These are phyloP conservation scores for Edolisoma coerulescens DNA, from an alignment of 2,113 vertebrate genomes.

Conservation along the genomic window DNA sequence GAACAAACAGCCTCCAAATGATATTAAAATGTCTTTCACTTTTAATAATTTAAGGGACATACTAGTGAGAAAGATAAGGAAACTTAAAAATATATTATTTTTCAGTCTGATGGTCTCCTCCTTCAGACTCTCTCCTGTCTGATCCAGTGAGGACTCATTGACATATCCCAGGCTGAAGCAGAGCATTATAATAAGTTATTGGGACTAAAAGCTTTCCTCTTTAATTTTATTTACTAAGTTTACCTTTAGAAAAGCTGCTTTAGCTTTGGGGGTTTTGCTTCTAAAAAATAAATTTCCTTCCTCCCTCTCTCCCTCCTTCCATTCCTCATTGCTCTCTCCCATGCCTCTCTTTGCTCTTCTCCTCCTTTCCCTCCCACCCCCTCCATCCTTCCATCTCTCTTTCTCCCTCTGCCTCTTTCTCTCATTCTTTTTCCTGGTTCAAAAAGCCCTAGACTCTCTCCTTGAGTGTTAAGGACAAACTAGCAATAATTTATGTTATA, in stretches of 20 bases:
- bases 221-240: neutral
- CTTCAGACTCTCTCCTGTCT: neutral
- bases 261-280: neutral
- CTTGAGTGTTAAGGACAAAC: slow-evolving; percentile 77
- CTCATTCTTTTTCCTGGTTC: neutral
- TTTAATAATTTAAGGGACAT: slow-evolving; percentile 45
- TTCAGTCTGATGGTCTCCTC: neutral
- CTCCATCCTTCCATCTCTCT: neutral
- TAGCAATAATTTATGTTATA: slow-evolving; percentile 76
- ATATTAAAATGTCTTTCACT: slow-evolving; percentile 40
- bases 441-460: slow-evolving; percentile 64
- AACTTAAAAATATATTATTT: slow-evolving; percentile 28
- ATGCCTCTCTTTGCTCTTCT: neutral
- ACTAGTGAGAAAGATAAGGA: slow-evolving; percentile 4
- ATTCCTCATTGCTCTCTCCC: neutral
- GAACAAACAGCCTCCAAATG: slow-evolving; percentile 33
- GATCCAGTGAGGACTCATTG: neutral
- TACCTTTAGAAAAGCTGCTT: neutral
- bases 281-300: neutral
- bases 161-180: neutral
- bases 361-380: neutral
- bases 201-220: neutral
- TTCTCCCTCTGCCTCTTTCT: neutral
- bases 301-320: neutral
- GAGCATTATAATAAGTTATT: neutral